phyloP scores from a whole-genome alignment of 1,140 invertebrate genomes.

The Aphaenogaster ashmeadi region DNA sequence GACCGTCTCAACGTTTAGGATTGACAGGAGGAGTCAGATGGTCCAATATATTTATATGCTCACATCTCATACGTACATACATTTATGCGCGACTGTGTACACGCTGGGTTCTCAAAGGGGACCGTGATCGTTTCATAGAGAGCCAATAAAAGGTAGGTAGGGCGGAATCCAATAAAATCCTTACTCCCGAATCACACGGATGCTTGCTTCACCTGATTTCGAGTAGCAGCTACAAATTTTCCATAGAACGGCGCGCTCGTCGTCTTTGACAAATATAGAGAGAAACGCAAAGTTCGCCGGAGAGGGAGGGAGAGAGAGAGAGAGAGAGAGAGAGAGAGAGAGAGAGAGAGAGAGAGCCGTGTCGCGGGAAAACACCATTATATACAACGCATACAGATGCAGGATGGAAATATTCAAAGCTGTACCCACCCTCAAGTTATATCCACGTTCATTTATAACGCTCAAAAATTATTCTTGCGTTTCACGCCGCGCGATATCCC shows the following conservation, averaged over 20 bases:
- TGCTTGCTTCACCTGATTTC: constrained; percentile 62
- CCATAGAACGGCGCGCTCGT: constrained; percentile 69
- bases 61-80: constrained; percentile 32
- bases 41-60: constrained; percentile 36
- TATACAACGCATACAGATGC: constrained; percentile 18
- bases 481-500: background rate
- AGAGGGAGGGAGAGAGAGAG: background rate
- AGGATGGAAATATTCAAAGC: constrained; percentile 36
- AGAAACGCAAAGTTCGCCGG: constrained; percentile 32
- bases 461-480: constrained; percentile 25
- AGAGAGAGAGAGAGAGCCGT: background rate
- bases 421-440: background rate
- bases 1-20: background rate
- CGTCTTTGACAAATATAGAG: constrained; percentile 71
- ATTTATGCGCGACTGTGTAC: constrained; percentile 60
- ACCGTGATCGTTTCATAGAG: constrained; percentile 67
- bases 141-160: constrained; percentile 69
- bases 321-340: background rate
- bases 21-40: constrained; percentile 36
- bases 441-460: constrained; percentile 29
- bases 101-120: constrained; percentile 64
- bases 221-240: constrained; percentile 76
- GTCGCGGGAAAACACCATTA: constrained; percentile 10
- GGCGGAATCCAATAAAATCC: constrained; percentile 73
- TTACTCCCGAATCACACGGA: constrained; percentile 69